Base-by-base conservation (phyloP, 2,797 vertebrate species). In the Falco biarmicus region DNA sequence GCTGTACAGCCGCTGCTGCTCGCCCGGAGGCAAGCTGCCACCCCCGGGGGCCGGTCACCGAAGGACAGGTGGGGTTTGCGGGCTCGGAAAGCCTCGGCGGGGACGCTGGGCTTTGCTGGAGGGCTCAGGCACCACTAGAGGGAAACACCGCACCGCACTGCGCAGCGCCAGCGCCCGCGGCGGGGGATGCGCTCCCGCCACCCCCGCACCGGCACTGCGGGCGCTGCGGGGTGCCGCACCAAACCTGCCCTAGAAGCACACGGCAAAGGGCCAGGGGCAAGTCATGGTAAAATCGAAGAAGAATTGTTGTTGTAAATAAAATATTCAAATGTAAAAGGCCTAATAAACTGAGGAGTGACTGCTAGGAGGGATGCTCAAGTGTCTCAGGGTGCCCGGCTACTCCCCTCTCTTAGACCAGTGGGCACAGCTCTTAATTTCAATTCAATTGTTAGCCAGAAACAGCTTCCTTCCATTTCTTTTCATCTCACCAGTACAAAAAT, bases 111-210 rank as follows among this genome's bases (percentile, higher is more conserved):
- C 8, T 31, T 15, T 45, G 7, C 45, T 19, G 75, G 81, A 8
- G 47, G 34, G 83, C 77, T 26, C 41, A 9, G 74, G 48, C 90
- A 11, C 96, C 95, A 1, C 96, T 97, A 97, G 96, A 69, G 95
- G 96, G 95, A 96, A 90, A 26, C 90, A 24, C 92, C 77, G 80
- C 90, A 61, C 94, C 95, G 8, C 17, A 37, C 90, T 83, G 13
- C 15, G 76, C 61, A 45, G 43, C 43, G 17, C 43, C 43, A 43
- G 43, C 43, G 43, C 43, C 43, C 43, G 16, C 43, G 43, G 43
- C 43, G 43, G 43, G 43, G 16, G 15, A 15, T 16, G 43, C 15
- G 84, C 65, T 73, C 39, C 70, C n/a, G 53, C 53, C 39, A 34
- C n/a, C 21, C 13, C 29, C 13, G 16, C 66, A 25, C 50, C 50